phyloP scores from a whole-genome alignment of 2,888 invertebrate genomes.

The Nyleta sp. region DNA sequence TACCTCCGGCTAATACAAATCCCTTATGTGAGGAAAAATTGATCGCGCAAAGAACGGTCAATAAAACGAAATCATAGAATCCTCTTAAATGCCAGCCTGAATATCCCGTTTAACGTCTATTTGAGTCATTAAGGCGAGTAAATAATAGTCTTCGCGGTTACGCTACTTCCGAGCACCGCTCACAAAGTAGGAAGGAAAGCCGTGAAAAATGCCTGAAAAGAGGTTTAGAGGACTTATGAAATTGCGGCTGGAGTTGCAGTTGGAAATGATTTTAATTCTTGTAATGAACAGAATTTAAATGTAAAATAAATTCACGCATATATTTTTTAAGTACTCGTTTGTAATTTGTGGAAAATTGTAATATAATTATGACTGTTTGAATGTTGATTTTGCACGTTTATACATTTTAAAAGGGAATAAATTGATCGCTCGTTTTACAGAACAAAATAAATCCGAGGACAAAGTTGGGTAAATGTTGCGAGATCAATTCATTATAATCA shows the following conservation, averaged over 20 bases:
- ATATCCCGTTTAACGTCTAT: constrained; percentile 21
- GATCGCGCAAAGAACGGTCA: constrained; percentile 9
- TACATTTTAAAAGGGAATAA: too few species aligned
- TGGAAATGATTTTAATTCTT: too few species aligned
- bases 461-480: constrained; percentile 1
- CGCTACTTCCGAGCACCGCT: constrained; percentile 5
- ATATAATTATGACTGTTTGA: too few species aligned
- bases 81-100: constrained; percentile 30
- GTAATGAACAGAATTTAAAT: too few species aligned
- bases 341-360: too few species aligned
- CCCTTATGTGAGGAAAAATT: constrained; percentile 20
- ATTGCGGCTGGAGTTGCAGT: too few species aligned
- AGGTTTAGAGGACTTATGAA: too few species aligned
- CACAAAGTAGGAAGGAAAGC: constrained; percentile 11
- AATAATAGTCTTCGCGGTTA: constrained; percentile 28
- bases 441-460: too few species aligned
- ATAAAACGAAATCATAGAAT: constrained; percentile 27
- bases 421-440: too few species aligned
- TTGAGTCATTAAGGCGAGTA: constrained; percentile 37
- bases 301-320: too few species aligned
- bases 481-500: constrained; percentile 1
- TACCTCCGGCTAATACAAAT: neutral
- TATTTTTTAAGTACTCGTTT: too few species aligned
- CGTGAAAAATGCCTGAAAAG: neutral
- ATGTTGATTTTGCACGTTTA: too few species aligned